Conservation (phyloP, 2,888 invertebrate genomes). For the Ichneumoninae sp. region DNA sequence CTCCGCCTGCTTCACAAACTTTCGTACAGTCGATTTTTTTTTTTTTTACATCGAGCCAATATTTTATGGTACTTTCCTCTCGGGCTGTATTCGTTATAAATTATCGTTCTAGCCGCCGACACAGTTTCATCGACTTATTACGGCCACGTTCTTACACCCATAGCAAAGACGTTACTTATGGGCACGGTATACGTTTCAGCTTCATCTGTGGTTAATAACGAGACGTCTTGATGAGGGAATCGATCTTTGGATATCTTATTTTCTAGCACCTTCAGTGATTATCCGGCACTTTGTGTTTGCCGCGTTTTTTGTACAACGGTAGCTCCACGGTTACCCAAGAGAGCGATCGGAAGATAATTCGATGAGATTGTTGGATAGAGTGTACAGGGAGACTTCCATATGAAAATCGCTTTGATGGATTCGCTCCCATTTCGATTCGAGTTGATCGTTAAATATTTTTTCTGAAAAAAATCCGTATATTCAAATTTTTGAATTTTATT, state of each 20-base stretch:
- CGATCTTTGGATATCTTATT: constrained; percentile 1
- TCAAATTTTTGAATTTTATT: neutral
- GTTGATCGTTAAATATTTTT: no score
- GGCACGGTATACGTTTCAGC: neutral
- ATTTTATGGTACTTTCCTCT: constrained; percentile 48
- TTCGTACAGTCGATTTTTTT: constrained; percentile 9
- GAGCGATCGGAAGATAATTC: neutral
- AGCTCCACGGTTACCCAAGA: constrained; percentile 63
- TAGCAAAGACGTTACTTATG: constrained; percentile 35
- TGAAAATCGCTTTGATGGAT: neutral
- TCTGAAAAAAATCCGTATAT: neutral
- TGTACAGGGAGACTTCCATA: constrained; percentile 1
- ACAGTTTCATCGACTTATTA: constrained; percentile 38
- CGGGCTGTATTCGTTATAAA: constrained; percentile 46
- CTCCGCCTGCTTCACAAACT: constrained; percentile 4
- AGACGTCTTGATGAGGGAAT: constrained; percentile 14
- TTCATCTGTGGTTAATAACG: constrained; percentile 17
- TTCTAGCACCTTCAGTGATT: neutral
- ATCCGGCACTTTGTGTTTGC: neutral
- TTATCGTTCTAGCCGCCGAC: constrained; percentile 31
- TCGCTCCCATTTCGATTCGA: neutral
- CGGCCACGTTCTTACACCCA: constrained; percentile 1
- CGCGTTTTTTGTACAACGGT: constrained; percentile 4
- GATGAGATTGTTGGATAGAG: constrained; percentile 37
- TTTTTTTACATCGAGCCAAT: constrained; percentile 24